Percentiles rank a stretch among this genome's conserved stretches.
Evolutionary conservation across 2,888 invertebrate species (phyloP).

Genomic region (Platycheirus rosarum): DNA sequence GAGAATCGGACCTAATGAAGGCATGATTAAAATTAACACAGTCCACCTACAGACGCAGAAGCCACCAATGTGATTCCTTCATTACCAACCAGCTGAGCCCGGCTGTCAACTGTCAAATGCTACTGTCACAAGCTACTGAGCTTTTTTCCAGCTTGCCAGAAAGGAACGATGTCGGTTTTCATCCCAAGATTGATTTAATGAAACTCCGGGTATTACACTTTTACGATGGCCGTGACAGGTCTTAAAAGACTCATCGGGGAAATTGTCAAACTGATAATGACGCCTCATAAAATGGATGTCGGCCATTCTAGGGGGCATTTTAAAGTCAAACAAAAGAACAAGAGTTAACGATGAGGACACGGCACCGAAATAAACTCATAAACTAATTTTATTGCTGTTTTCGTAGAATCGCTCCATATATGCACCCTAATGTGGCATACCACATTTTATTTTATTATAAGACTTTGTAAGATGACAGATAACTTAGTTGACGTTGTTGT

Average conservation of each 20-base stretch:
- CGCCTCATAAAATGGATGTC: conserved; percentile 48
- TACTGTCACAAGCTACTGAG: conserved; percentile 65
- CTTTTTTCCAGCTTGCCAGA: conserved; percentile 1
- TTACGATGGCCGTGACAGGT: conserved; percentile 39
- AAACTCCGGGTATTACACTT: conserved; percentile 55
- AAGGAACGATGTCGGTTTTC: neutral
- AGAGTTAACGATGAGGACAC: conserved; percentile 44
- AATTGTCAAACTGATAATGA: conserved; percentile 68
- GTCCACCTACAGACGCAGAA: conserved; percentile 10
- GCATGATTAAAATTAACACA: conserved; percentile 62
- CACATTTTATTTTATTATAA: conserved; percentile 56
- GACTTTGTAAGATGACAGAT: conserved; percentile 57
- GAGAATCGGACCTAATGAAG: conserved; percentile 61
- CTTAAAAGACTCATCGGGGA: conserved; percentile 45
- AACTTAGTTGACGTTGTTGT: neutral
- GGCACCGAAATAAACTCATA: conserved; percentile 56
- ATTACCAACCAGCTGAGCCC: conserved; percentile 35
- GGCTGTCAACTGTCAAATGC: conserved; percentile 42
- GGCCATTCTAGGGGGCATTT: conserved; percentile 9
- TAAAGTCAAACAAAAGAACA: conserved; percentile 48
- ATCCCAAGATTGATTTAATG: conserved; percentile 16
- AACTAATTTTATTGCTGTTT: conserved; percentile 55
- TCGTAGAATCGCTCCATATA: conserved; percentile 41
- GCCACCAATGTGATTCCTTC: conserved; percentile 9
- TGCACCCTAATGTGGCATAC: conserved; percentile 42